These are phyloP conservation scores for Apis dorsata DNA, from an alignment of 1,140 invertebrate species.

Conservation along the genomic window DNA sequence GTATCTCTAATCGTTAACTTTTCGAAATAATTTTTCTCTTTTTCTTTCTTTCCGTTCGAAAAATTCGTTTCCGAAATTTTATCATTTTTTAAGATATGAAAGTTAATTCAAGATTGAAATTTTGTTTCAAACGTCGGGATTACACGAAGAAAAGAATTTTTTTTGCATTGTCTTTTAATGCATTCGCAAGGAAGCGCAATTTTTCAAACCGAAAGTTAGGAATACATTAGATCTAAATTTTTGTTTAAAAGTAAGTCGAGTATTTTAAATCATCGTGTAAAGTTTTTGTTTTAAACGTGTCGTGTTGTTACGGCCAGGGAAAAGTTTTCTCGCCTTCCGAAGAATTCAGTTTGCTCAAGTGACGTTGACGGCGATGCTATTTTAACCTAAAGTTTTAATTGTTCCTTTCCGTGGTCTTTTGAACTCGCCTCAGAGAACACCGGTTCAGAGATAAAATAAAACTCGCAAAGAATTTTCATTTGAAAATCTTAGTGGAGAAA, in stretches of 20 bases:
- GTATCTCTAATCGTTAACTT: background rate
- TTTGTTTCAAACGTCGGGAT: no score
- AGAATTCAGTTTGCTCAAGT: slow-evolving; percentile 64
- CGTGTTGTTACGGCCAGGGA: slow-evolving; percentile 46
- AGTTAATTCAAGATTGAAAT: no score
- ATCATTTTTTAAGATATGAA: no score
- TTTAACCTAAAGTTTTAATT: slow-evolving; percentile 67
- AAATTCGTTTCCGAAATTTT: no score
- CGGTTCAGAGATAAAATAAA: slow-evolving; percentile 61
- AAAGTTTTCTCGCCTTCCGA: slow-evolving; percentile 53
- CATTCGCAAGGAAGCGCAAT: background rate
- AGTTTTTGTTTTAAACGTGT: slow-evolving; percentile 48
- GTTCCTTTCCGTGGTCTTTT: slow-evolving; percentile 61
- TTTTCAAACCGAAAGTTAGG: background rate
- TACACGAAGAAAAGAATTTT: no score
- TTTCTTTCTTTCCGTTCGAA: background rate
- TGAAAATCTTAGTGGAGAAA: slow-evolving; percentile 37
- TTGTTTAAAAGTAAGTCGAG: slow-evolving; percentile 14
- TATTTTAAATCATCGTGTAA: slow-evolving; percentile 57
- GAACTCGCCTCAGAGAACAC: slow-evolving; percentile 39
- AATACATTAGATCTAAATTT: slow-evolving; percentile 25
- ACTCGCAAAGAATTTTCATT: slow-evolving; percentile 44
- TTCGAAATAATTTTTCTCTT: background rate
- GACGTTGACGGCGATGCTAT: slow-evolving; percentile 60
- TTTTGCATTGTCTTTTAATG: no score